Conservation (phyloP, 2,888 invertebrate genomes). For the Prostheceraeus crozeri region DNA sequence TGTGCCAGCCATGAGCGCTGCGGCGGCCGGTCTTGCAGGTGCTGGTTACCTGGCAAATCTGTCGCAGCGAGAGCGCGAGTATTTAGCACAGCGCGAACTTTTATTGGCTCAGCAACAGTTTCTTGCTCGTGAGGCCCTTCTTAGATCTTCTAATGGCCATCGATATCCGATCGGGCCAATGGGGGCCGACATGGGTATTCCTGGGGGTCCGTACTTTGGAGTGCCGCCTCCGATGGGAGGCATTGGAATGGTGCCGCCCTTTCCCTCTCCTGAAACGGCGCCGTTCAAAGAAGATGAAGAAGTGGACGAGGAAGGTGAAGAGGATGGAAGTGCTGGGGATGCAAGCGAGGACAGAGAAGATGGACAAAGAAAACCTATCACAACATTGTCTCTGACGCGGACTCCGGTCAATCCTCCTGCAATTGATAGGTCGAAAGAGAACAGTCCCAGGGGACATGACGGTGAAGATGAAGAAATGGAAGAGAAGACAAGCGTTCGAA, state of each 20-base stretch:
- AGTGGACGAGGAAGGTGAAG: too few relatives aligned
- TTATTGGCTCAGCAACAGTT: slow-evolving; percentile 31
- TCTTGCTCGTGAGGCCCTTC: slow-evolving; percentile 25
- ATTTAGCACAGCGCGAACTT: slow-evolving; percentile 26
- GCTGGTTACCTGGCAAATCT: too few relatives aligned
- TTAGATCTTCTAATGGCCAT: not conserved
- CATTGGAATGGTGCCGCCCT: not conserved
- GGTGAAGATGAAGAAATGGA: slow-evolving; percentile 7
- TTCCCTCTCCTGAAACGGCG: not conserved
- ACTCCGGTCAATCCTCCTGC: not conserved
- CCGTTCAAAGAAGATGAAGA: too few relatives aligned
- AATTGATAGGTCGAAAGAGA: not conserved
- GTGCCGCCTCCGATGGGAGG: not conserved
- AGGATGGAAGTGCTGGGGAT: too few relatives aligned
- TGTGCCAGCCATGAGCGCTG: too few relatives aligned
- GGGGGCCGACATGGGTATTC: slow-evolving; percentile 5
- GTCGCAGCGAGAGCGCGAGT: too few relatives aligned
- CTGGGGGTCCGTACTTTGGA: not conserved
- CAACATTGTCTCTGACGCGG: not conserved
- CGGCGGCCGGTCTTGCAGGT: too few relatives aligned
- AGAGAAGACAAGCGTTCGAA: not conserved
- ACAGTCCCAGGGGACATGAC: not conserved
- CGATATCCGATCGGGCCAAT: too few relatives aligned
- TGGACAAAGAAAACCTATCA: not conserved
- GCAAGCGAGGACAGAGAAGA: too few relatives aligned